phyloP scores from a whole-genome alignment of 2,797 vertebrate genomes.

The Pogoniulus pusillus region DNA sequence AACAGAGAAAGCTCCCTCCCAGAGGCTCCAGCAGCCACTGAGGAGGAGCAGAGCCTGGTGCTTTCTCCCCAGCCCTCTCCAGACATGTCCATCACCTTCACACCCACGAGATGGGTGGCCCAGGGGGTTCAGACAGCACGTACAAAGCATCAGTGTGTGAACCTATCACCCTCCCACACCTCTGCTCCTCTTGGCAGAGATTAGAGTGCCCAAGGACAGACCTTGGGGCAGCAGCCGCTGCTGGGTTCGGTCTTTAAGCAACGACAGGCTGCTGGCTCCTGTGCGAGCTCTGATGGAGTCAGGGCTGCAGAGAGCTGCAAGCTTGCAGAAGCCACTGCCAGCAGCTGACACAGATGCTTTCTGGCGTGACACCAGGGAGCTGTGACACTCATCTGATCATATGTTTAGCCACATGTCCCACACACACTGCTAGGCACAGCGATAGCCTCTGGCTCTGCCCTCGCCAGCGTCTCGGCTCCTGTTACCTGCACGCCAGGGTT shows the following conservation, averaged over 20 bases:
- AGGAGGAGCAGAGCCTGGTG: accelerated
- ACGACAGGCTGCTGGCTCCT: neutral
- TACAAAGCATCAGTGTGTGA: neutral
- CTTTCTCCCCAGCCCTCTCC: neutral
- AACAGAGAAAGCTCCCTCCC: neutral
- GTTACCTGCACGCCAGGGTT: neutral
- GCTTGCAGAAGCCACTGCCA: constrained; percentile 1
- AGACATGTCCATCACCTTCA: neutral
- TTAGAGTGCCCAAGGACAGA: neutral
- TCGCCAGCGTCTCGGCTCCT: neutral
- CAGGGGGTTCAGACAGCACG: neutral
- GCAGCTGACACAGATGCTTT: constrained; percentile 50
- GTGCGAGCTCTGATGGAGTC: constrained; percentile 17
- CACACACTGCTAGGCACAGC: neutral
- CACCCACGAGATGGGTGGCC: accelerated
- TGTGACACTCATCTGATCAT: constrained; percentile 30
- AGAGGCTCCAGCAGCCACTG: accelerated
- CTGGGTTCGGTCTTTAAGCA: constrained; percentile 51
- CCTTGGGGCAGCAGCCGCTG: constrained; percentile 25
- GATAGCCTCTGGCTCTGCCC: constrained; percentile 29
- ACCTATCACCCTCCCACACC: neutral
- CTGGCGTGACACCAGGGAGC: constrained; percentile 24
- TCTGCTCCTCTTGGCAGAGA: neutral
- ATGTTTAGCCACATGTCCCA: constrained; percentile 27
- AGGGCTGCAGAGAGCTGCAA: neutral